phyloP scores from a whole-genome alignment of 2,113 vertebrate species.

The Crotalus horridus region DNA sequence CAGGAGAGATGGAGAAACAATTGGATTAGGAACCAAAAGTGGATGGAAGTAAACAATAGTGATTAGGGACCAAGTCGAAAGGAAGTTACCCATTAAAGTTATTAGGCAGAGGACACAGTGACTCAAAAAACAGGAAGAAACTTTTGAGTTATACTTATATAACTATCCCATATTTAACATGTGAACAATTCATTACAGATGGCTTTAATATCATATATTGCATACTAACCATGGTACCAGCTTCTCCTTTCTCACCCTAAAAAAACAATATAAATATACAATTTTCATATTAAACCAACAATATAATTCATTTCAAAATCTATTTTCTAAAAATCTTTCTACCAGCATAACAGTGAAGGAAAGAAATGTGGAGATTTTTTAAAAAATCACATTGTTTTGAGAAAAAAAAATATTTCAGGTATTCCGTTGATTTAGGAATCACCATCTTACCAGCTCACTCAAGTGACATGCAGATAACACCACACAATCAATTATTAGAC shows the following conservation, averaged over 20 bases:
- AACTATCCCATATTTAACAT: background rate
- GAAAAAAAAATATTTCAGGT: background rate
- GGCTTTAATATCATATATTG: accelerated
- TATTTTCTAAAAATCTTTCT: background rate
- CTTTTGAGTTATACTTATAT: background rate
- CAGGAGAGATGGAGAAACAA: background rate
- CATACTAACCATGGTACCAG: constrained; percentile 75
- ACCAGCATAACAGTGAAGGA: background rate
- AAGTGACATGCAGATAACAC: background rate
- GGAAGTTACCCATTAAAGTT: background rate
- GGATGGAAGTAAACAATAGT: background rate
- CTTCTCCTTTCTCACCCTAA: constrained; percentile 75
- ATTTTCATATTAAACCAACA: background rate
- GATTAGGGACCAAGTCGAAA: background rate
- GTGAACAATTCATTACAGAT: background rate
- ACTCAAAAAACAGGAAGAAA: background rate
- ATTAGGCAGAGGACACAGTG: background rate
- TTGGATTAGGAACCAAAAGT: accelerated
- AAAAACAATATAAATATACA: background rate
- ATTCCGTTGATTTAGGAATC: background rate
- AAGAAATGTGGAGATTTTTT: background rate
- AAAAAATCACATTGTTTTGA: background rate
- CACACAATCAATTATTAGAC: background rate
- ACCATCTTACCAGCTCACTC: background rate
- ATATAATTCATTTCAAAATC: background rate